phyloP scores from a whole-genome alignment of 1,140 invertebrate genomes.

The Monomorium pharaonis region DNA sequence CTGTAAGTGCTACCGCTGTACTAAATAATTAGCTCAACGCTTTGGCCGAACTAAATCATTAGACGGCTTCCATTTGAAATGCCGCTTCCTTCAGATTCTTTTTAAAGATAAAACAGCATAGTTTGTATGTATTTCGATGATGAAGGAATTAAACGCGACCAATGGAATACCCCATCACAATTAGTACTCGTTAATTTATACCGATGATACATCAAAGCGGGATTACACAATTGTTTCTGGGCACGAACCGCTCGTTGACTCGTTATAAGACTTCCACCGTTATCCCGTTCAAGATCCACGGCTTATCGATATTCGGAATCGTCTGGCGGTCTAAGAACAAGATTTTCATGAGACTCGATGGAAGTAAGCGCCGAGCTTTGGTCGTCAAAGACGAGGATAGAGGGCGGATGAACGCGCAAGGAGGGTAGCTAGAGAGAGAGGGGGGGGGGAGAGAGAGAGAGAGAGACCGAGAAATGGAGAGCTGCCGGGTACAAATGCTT shows the following conservation, averaged over 20 bases:
- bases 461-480: constrained; percentile 46
- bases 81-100: neutral
- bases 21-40: constrained; percentile 20
- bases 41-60: neutral
- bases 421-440: neutral
- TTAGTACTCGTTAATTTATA: constrained; percentile 36
- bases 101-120: neutral
- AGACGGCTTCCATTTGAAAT: neutral
- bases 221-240: constrained; percentile 37
- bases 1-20: neutral
- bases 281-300: constrained; percentile 46
- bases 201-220: constrained; percentile 44
- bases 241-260: constrained; percentile 41
- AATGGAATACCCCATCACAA: neutral
- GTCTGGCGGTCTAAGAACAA: constrained; percentile 61
- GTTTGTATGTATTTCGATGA: neutral
- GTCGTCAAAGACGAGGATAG: constrained; percentile 41
- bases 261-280: constrained; percentile 43
- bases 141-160: neutral
- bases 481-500: constrained; percentile 79
- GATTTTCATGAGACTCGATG: constrained; percentile 57
- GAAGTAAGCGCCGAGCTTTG: constrained; percentile 51
- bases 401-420: constrained; percentile 14
- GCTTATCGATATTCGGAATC: constrained; percentile 64
- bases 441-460: constrained; percentile 28